phyloP scores from a whole-genome alignment of 1,140 invertebrate genomes.

The Stenopsyche tienmushanensis region DNA sequence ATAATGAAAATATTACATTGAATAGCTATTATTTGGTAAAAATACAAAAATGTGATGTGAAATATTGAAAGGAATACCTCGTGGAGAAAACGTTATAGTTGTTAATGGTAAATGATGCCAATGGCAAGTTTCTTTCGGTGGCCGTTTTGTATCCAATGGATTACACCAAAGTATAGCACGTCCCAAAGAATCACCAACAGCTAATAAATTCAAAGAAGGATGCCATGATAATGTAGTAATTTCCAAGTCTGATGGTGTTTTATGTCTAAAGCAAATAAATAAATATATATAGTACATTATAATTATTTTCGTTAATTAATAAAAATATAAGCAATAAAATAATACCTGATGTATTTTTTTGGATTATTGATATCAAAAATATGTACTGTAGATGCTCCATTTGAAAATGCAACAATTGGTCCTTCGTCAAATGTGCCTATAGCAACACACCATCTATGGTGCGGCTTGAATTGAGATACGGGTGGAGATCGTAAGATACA shows the following conservation, averaged over 20 bases:
- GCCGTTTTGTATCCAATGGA: slow-evolving; percentile 43
- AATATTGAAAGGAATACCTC: slow-evolving; percentile 49
- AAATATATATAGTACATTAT: slow-evolving; percentile 7
- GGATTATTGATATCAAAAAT: slow-evolving; percentile 27
- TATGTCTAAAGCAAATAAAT: slow-evolving; percentile 26
- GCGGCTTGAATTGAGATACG: neutral
- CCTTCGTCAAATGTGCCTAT: slow-evolving; percentile 48
- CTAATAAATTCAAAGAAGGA: slow-evolving; percentile 34
- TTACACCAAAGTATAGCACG: slow-evolving; percentile 47
- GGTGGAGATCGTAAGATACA: neutral
- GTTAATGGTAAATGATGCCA: slow-evolving; percentile 53
- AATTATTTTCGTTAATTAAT: neutral
- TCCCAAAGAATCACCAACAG: slow-evolving; percentile 48
- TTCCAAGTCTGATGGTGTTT: neutral
- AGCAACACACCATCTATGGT: slow-evolving; percentile 40
- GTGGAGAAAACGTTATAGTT: slow-evolving; percentile 47
- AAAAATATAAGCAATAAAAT: neutral
- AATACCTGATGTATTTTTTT: neutral
- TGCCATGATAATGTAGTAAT: slow-evolving; percentile 31
- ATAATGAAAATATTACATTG: too few relatives aligned
- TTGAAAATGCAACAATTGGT: slow-evolving; percentile 48
- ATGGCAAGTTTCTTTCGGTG: slow-evolving; percentile 50
- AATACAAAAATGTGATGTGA: neutral
- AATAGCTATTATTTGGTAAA: too few relatives aligned
- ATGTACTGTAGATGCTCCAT: slow-evolving; percentile 44